Base-by-base conservation (phyloP, 2,797 vertebrate species). In the Schizopygopsis pylzovi region DNA sequence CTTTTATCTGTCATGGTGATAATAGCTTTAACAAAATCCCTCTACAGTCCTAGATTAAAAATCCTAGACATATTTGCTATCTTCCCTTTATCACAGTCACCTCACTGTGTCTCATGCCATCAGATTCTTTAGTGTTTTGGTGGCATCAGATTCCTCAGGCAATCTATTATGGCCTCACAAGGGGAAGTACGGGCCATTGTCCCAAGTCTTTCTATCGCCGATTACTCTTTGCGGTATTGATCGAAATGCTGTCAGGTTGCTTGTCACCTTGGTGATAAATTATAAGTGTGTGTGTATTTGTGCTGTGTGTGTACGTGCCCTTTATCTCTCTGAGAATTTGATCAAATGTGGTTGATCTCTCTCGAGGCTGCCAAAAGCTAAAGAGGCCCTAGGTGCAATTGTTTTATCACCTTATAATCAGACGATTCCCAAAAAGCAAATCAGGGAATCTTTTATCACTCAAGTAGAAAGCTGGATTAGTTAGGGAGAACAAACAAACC, bases 21-120 rank as follows among this genome's bases (percentile, higher is more conserved):
- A 97, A 97, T 96, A 96, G 96, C 95, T 96, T 96, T 96, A 95
- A 96, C 95, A 95, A 96, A 96, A 97, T 97, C 96, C 95, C 94
- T 75, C 63, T 94, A 95, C 95, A 96, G 96, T 96, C 96, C 96
- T 95, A 97, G 97, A 97, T 97, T 97, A 97, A 96, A 97, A 95
- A 92, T 33, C 94, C 94, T 86, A 88, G 92, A 95, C 95, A 95
- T 94, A 96, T 97, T 97, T 96, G 95, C 95, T 95, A 95, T 95
- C 96, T 94, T 95, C 94, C 93, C 95, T 96, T 95, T 94, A 94
- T 95, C 96, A 95, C 94, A 94, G 76, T 80, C 77, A 47, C 95
- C 94, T 96, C 93, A 92, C 92, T 91, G 89, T 92, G 91, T 90
- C 63, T 78, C 56, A 94, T 90, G 89, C 95, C 96, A 95, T 96